These are phyloP conservation scores for Polydesmus complanatus DNA, from an alignment of 2,888 invertebrate species.

Conservation along the genomic window DNA sequence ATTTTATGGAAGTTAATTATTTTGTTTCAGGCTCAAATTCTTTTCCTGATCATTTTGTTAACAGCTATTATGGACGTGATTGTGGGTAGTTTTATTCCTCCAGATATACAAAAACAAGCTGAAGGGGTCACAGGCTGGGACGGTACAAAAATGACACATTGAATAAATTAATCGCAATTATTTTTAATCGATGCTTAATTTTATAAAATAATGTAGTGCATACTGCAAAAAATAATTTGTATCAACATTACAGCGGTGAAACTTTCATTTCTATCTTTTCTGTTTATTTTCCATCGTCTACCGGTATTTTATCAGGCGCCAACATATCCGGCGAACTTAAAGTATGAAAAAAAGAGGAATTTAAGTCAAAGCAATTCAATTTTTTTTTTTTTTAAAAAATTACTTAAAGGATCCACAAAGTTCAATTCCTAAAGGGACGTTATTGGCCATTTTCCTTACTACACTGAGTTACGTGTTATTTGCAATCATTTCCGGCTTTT, in stretches of 20 bases:
- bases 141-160: conserved; percentile 26
- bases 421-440: conserved; percentile 86
- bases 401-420: conserved; percentile 59
- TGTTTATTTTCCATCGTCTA: conserved; percentile 94
- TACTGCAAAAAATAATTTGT: conserved; percentile 31
- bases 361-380: conserved; percentile 1
- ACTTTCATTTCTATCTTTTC: conserved; percentile 88
- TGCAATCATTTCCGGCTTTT: conserved; percentile 66
- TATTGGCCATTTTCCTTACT: conserved; percentile 70
- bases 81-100: conserved; percentile 40
- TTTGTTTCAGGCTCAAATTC: conserved; percentile 36
- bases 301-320: conserved; percentile 91
- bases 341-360: conserved; percentile 37
- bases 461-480: conserved; percentile 73
- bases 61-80: conserved; percentile 40
- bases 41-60: conserved; percentile 35
- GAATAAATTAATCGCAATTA: neutral
- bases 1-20: neutral
- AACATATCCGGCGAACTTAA: conserved; percentile 96
- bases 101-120: conserved; percentile 29
- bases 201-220: neutral
- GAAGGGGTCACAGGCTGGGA: conserved; percentile 40
- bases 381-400: neutral
- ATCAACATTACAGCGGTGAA: conserved; percentile 43
- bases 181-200: neutral